These are phyloP conservation scores for Diplodus sargus DNA, from an alignment of 2,797 vertebrate genomes.

Conservation along the genomic window DNA sequence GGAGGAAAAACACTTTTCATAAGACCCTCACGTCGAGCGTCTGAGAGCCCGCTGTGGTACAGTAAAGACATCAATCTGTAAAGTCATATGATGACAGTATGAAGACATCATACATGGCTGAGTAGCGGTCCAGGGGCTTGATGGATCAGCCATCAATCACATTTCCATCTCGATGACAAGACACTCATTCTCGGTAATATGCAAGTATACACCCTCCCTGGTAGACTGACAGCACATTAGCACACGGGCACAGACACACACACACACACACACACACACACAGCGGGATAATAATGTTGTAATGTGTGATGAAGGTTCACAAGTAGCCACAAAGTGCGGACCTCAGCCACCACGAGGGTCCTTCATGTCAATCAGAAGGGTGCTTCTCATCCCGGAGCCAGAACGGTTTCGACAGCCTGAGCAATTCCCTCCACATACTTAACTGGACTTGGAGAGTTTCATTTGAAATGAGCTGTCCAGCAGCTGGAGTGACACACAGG, in stretches of 20 bases:
- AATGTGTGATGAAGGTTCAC: slow-evolving; percentile 36
- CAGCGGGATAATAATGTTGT: slow-evolving; percentile 42
- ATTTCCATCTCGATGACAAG: slow-evolving; percentile 58
- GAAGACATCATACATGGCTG: slow-evolving; percentile 68
- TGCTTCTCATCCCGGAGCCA: slow-evolving; percentile 13
- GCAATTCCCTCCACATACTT: slow-evolving; percentile 32
- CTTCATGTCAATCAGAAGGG: slow-evolving; percentile 32
- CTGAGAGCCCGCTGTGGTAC: not conserved
- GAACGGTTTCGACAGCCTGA: slow-evolving; percentile 8
- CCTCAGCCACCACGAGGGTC: slow-evolving; percentile 24
- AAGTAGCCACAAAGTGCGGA: slow-evolving; percentile 31
- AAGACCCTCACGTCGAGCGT: not conserved
- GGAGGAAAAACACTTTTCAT: slow-evolving; percentile 18
- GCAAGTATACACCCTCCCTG: slow-evolving; percentile 28
- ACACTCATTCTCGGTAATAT: slow-evolving; percentile 55
- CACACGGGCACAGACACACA: not conserved
- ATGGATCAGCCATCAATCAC: slow-evolving; percentile 73
- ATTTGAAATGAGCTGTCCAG: slow-evolving; percentile 30
- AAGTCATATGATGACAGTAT: slow-evolving; percentile 46
- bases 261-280: slow-evolving; percentile 10
- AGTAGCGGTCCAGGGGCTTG: slow-evolving; percentile 47
- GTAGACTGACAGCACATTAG: slow-evolving; percentile 11
- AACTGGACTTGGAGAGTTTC: slow-evolving; percentile 32
- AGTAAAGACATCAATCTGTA: slow-evolving; percentile 45
- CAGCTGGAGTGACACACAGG: slow-evolving; percentile 4